Evolutionary conservation across 2,888 invertebrate genomes (phyloP).

Genomic region (Yponomeuta plumbellus): DNA sequence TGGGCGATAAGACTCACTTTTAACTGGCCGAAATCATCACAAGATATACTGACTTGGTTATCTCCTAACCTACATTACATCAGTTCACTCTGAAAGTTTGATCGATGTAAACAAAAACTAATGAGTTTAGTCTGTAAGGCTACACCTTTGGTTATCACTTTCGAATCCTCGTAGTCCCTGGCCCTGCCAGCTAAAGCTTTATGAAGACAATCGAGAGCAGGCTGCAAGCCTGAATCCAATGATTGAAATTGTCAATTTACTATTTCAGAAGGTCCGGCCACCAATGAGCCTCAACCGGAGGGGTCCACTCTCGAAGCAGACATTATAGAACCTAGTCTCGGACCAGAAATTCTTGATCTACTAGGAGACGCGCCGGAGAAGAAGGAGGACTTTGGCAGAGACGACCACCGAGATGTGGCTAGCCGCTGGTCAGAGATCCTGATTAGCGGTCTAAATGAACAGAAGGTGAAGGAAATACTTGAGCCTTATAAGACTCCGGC

Average conservation of each 20-base stretch:
- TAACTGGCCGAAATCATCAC: neutral
- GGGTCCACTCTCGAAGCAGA: no score
- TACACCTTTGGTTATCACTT: no score
- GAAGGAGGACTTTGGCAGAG: neutral
- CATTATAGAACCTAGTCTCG: no score
- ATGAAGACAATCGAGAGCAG: no score
- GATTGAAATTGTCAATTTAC: neutral
- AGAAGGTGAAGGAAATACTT: neutral
- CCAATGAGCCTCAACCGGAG: neutral
- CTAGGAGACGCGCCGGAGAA: conserved; percentile 3
- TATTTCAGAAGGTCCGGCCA: conserved; percentile 1
- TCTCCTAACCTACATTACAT: conserved; percentile 4
- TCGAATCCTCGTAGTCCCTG: no score
- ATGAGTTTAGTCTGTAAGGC: neutral
- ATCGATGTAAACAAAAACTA: neutral
- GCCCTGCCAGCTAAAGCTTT: no score
- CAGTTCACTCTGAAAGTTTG: conserved; percentile 9
- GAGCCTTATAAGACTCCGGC: neutral
- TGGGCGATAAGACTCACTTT: neutral
- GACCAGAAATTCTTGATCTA: neutral
- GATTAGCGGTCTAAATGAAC: neutral
- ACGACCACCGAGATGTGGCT: neutral
- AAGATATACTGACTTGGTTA: neutral
- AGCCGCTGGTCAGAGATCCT: conserved; percentile 1
- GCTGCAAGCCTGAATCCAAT: neutral